Evolutionary conservation across 2,797 vertebrate genomes (phyloP).

Genomic region (Choloepus didactylus): DNA sequence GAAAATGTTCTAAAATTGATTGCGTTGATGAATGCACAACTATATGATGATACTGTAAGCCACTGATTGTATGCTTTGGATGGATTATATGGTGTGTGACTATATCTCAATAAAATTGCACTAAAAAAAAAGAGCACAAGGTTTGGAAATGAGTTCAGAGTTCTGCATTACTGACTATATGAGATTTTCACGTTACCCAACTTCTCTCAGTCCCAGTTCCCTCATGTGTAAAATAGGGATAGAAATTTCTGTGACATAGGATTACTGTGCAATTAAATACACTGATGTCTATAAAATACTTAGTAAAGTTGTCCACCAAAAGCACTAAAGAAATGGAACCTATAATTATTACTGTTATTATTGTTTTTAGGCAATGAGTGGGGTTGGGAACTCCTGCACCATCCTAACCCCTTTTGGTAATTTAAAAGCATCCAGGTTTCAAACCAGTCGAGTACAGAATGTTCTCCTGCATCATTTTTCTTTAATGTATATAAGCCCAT

Average conservation of each 20-base stretch:
- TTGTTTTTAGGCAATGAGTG: not conserved
- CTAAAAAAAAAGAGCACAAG: too few species aligned
- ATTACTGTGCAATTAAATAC: not conserved
- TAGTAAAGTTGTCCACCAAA: not conserved
- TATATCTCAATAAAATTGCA: too few species aligned
- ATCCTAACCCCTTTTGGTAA: not conserved
- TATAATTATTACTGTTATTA: not conserved
- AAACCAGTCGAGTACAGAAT: not conserved
- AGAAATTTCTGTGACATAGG: not conserved
- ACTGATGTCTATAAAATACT: not conserved
- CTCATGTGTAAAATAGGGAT: not conserved
- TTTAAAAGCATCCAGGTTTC: not conserved
- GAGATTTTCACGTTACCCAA: not conserved
- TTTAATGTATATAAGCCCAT: not conserved
- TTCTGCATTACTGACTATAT: not conserved
- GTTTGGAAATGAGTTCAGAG: not conserved
- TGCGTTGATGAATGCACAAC: too few species aligned
- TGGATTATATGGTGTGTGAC: too few species aligned
- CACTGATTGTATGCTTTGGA: too few species aligned
- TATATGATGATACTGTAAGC: too few species aligned
- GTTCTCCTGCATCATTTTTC: not conserved
- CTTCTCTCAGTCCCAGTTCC: not conserved
- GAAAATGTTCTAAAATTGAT: too few species aligned
- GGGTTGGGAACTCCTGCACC: not conserved
- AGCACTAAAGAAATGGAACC: not conserved